Conservation (phyloP, 2,797 vertebrate species). For the Tamandua tetradactyla region DNA sequence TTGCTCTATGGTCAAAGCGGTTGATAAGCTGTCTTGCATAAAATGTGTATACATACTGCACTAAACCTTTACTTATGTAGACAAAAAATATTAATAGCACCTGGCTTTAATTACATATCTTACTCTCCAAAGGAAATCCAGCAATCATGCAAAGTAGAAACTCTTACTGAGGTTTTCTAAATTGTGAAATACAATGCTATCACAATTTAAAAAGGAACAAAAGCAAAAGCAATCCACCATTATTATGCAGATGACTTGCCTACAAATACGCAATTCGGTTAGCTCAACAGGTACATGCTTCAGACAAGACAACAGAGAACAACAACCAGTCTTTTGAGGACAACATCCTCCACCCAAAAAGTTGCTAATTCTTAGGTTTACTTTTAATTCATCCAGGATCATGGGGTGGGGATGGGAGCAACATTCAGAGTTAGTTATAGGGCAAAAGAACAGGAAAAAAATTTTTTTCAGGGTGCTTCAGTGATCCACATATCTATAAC, state of each 20-base stretch:
- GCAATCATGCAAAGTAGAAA: conserved; percentile 81
- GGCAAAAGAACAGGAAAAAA: conserved; percentile 73
- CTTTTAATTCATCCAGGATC: conserved; percentile 61
- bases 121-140: conserved; percentile 4
- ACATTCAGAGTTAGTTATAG: conserved; percentile 86
- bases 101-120: conserved; percentile 30
- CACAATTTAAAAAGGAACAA: conserved; percentile 64
- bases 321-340: conserved; percentile 50
- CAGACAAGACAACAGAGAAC: conserved; percentile 66
- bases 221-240: conserved; percentile 64
- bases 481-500: conserved; percentile 71
- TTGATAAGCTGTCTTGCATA: neutral
- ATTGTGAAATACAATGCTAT: conserved; percentile 72
- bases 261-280: neutral
- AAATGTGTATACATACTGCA: neutral
- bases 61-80: neutral
- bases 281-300: conserved; percentile 82
- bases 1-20: neutral
- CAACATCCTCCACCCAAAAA: conserved; percentile 26
- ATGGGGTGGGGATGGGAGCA: conserved; percentile 71
- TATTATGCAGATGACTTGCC: conserved; percentile 46
- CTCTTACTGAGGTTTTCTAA: conserved; percentile 32
- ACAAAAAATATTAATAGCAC: neutral
- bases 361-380: conserved; percentile 28
- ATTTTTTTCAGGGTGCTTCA: conserved; percentile 82